Base-by-base conservation (phyloP, 53 echinoderm and acorn worm genomes). In the Patiria pectinifera region DNA sequence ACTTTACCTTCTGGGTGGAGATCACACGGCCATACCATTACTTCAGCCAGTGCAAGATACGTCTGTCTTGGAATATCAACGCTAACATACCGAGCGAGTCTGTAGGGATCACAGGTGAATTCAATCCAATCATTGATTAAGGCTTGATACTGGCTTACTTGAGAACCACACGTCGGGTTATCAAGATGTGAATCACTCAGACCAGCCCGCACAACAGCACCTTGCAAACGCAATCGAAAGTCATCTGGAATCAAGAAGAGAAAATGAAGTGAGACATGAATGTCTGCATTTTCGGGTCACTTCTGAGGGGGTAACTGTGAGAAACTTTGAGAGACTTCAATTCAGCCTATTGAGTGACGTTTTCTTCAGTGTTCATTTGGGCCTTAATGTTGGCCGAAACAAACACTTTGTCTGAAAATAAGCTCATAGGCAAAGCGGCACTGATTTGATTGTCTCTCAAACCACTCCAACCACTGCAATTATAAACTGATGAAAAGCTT, bases 81-180 rank as follows among this genome's bases (percentile, higher is more conserved):
- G 6, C 69, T 63, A 10, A 84, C 84, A 44, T 63, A 84, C 6
- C 69, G 84, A 63, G 84, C 66, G 6, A 44, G 22, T 62, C 49
- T 58, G 53, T 63, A 35, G 43, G 44, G 69, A 49, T 84, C 69
- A 11, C 62, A 66, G 69, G 66, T 69, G 22, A 84, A 63, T 22
- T 84, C 69, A 84, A 84, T 84, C 69, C 80, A 79, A 11, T 79
- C 80, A 48, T 79, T 79, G 46, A 79, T n/a, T 14, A 79, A 79
- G 45, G 80, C 45, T 45, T 79, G 80, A 44, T 79, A 79, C 45
- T 1, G 80, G 16, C 2, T 79, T 2, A 79, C 80, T 12, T 1
- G 13, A 1, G 80, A 45, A 4, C 80, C 80, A 48, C 80, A 79
- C 48, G 12, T 48, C 2, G 6, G 9, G 46, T 79, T 46, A 46